phyloP scores from a whole-genome alignment of 1,140 invertebrate species.

The Listronotus bonariensis region DNA sequence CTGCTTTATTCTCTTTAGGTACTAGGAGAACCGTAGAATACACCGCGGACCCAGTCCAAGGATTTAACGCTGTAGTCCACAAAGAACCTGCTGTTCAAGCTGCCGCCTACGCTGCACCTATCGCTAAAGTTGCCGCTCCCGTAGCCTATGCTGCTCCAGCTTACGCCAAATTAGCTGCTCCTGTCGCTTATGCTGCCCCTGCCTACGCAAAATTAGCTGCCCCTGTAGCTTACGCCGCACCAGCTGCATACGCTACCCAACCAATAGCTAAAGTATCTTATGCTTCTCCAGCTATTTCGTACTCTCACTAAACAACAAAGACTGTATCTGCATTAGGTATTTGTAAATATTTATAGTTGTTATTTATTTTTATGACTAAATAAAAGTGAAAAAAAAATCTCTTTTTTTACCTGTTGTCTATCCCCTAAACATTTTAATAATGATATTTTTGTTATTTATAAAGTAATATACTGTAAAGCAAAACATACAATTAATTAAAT shows the following conservation, averaged over 20 bases:
- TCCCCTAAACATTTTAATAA: no score
- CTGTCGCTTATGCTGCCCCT: slow-evolving; percentile 24
- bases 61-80: slow-evolving; percentile 61
- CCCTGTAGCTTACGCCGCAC: slow-evolving; percentile 26
- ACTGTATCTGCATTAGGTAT: neutral
- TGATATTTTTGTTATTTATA: no score
- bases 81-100: slow-evolving; percentile 58
- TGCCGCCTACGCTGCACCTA: slow-evolving; percentile 41
- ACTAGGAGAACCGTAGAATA: slow-evolving; percentile 68
- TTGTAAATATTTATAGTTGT: slow-evolving; percentile 23
- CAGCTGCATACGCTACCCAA: slow-evolving; percentile 15
- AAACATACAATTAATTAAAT: no score
- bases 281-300: slow-evolving; percentile 19
- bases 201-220: slow-evolving; percentile 19
- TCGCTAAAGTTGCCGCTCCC: slow-evolving; percentile 46
- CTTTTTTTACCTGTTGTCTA: neutral
- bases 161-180: slow-evolving; percentile 41
- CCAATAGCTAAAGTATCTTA: slow-evolving; percentile 33
- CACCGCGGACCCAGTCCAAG: slow-evolving; percentile 63
- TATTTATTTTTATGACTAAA: slow-evolving; percentile 30
- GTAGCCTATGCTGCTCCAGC: slow-evolving; percentile 49
- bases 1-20: slow-evolving; percentile 47
- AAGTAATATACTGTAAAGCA: no score
- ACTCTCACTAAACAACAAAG: slow-evolving; percentile 7
- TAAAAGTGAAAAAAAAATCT: slow-evolving; percentile 18